phyloP scores from a whole-genome alignment of 2,888 invertebrate species.

The Drosophila anomelani region DNA sequence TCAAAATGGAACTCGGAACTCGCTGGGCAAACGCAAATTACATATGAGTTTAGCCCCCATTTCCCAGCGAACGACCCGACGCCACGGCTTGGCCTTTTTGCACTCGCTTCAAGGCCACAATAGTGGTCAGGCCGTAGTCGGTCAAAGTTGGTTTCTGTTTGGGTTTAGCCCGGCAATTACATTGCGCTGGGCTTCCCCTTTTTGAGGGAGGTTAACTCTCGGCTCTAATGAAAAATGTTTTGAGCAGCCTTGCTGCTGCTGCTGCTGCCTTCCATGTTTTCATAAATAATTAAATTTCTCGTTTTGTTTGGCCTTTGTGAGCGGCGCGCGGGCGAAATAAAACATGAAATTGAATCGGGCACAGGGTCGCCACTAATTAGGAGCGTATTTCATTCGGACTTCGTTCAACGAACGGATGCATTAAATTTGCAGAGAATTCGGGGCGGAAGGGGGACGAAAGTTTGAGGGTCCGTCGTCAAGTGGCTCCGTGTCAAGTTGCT shows the following conservation, averaged over 20 bases:
- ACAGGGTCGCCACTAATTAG: constrained; percentile 73
- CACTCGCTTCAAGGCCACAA: constrained; percentile 65
- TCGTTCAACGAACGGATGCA: constrained; percentile 53
- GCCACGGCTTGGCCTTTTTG: constrained; percentile 7
- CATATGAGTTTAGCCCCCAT: constrained; percentile 49
- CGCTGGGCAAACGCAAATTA: constrained; percentile 69
- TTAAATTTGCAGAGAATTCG: constrained; percentile 56
- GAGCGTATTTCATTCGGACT: constrained; percentile 48
- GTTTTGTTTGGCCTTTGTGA: constrained; percentile 40
- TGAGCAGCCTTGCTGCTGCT: constrained; percentile 28
- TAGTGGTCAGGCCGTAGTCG: constrained; percentile 50
- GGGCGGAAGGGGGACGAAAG: neutral
- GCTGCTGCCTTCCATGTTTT: constrained; percentile 62
- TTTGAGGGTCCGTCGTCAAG: constrained; percentile 19
- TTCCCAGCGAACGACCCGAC: neutral
- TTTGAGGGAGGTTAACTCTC: constrained; percentile 43
- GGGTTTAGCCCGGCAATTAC: constrained; percentile 61
- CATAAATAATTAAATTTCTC: constrained; percentile 74
- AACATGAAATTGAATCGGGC: constrained; percentile 47
- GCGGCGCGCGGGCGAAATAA: constrained; percentile 8
- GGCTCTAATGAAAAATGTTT: constrained; percentile 71
- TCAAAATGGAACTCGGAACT: constrained; percentile 55
- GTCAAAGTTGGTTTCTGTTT: constrained; percentile 61
- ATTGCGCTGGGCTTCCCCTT: constrained; percentile 61
- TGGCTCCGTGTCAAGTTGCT: constrained; percentile 36